Percentiles rank a stretch among this genome's conserved stretches.
Conservation (phyloP, 2,888 invertebrate genomes). For the Platycheirus rosarum region DNA sequence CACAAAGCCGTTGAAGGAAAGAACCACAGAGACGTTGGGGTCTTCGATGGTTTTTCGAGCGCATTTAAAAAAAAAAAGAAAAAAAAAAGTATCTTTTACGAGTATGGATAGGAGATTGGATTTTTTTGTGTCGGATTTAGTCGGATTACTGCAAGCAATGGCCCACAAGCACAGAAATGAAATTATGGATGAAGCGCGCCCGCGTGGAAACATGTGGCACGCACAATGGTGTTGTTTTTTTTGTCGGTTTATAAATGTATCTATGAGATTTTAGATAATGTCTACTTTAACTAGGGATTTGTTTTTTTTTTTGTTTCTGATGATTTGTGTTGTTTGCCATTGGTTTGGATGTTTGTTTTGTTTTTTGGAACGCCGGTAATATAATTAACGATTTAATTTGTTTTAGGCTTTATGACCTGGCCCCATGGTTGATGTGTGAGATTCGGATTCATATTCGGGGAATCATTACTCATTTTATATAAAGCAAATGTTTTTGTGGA, state of each 20-base stretch:
- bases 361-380: slow-evolving; percentile 34
- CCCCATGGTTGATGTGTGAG: slow-evolving; percentile 2
- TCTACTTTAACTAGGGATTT: slow-evolving; percentile 5
- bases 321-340: background rate
- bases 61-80: background rate
- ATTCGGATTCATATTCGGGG: background rate
- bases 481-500: no score
- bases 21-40: background rate
- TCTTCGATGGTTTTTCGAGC: slow-evolving; percentile 1
- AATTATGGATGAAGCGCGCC: slow-evolving; percentile 21
- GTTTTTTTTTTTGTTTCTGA: slow-evolving; percentile 24
- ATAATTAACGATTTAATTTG: slow-evolving; percentile 63
- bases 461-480: background rate
- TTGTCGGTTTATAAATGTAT: slow-evolving; percentile 23
- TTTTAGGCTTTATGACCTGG: slow-evolving; percentile 4
- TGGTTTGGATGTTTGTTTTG: slow-evolving; percentile 39
- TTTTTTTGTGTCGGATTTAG: background rate
- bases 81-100: slow-evolving; percentile 5
- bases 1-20: background rate
- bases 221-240: background rate
- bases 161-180: background rate
- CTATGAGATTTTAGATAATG: slow-evolving; percentile 9
- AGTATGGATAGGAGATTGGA: background rate
- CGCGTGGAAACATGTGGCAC: slow-evolving; percentile 34
- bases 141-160: slow-evolving; percentile 34